Conservation (phyloP, 2,113 vertebrate species). For the Edolisoma coerulescens region DNA sequence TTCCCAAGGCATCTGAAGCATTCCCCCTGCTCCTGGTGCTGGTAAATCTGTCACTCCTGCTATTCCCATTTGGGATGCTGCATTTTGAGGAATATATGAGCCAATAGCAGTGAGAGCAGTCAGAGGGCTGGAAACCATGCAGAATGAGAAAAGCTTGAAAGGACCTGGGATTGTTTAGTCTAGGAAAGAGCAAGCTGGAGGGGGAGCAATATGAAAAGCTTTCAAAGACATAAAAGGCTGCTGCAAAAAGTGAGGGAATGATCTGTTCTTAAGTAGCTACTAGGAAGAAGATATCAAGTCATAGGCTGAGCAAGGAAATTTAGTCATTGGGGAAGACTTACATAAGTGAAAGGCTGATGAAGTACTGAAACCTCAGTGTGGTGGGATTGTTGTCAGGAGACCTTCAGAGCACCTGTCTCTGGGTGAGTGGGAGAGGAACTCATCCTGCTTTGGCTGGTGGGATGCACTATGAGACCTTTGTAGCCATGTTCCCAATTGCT, state of each 20-base stretch:
- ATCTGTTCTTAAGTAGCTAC: neutral
- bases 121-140: constrained; percentile 9
- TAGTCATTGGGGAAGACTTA: neutral
- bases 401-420: neutral
- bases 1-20: neutral
- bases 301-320: neutral
- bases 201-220: neutral
- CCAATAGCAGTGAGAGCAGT: neutral
- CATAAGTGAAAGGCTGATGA: neutral
- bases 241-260: neutral
- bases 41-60: neutral
- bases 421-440: neutral
- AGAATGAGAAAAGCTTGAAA: constrained; percentile 23
- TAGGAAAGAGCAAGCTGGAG: neutral
- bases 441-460: neutral
- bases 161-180: constrained; percentile 46
- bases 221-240: constrained; percentile 27
- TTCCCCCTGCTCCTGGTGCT: neutral
- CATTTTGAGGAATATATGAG: neutral
- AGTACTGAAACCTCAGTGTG: neutral
- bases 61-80: neutral
- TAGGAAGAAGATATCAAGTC: neutral
- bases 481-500: neutral
- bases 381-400: neutral
- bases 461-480: neutral